A percentile compares a stretch with the other conserved stretches of the same genome.
Evolutionary conservation across 2,113 vertebrate species (phyloP).

Genomic region (Festucalex cinctus): DNA sequence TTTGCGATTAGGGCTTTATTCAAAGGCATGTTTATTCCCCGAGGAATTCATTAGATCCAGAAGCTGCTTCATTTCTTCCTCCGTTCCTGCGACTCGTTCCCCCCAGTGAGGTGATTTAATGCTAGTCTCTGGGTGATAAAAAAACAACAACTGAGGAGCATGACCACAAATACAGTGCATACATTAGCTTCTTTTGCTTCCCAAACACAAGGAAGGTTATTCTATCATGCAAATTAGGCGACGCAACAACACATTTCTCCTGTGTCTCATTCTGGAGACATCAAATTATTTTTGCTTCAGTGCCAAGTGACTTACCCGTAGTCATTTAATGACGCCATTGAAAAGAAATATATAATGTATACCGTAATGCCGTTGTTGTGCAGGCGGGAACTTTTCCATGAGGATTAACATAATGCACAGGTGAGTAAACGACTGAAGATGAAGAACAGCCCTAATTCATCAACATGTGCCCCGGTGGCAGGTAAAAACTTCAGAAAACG

Average conservation of each 20-base stretch:
- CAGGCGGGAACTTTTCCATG: slow-evolving; percentile 35
- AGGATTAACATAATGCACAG: slow-evolving; percentile 26
- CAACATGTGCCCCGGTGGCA: background rate
- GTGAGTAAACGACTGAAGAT: slow-evolving; percentile 20
- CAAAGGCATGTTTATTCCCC: slow-evolving; percentile 78
- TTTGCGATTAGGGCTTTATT: slow-evolving; percentile 80
- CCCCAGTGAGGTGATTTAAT: slow-evolving; percentile 81
- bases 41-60: slow-evolving; percentile 81
- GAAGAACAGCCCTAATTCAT: slow-evolving; percentile 11
- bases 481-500: background rate
- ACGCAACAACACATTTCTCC: slow-evolving; percentile 59
- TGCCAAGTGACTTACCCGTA: slow-evolving; percentile 62
- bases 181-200: slow-evolving; percentile 68
- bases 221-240: slow-evolving; percentile 77
- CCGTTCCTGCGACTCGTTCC: slow-evolving; percentile 68
- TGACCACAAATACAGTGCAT: slow-evolving; percentile 81
- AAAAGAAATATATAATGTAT: slow-evolving; percentile 7
- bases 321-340: slow-evolving; percentile 36
- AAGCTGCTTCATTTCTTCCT: slow-evolving; percentile 70
- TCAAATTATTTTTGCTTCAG: slow-evolving; percentile 68
- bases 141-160: slow-evolving; percentile 74
- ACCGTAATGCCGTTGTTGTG: slow-evolving; percentile 34
- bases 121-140: slow-evolving; percentile 77
- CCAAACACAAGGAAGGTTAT: slow-evolving; percentile 70
- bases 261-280: slow-evolving; percentile 57